A percentile compares a stretch with the other conserved stretches of the same genome.
Evolutionary conservation across 1,140 invertebrate species (phyloP).

Genomic region (Manduca sexta): DNA sequence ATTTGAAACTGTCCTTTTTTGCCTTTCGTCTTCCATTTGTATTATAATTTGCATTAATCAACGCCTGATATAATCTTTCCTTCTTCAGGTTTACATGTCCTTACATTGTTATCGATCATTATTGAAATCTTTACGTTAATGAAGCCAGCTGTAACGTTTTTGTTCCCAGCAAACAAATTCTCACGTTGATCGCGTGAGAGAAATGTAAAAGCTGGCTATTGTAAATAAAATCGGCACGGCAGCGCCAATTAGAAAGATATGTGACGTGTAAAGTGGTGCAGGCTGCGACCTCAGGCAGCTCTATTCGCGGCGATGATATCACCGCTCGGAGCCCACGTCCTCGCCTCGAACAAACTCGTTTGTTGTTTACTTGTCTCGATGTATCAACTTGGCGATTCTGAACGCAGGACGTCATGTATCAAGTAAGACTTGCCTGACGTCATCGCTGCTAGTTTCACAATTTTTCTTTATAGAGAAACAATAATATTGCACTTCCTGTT

Average conservation of each 20-base stretch:
- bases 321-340: constrained; percentile 52
- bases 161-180: neutral
- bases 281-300: constrained; percentile 47
- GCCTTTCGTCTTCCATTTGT: no score
- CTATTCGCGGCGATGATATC: constrained; percentile 65
- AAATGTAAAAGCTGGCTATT: constrained; percentile 30
- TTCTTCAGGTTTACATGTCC: no score
- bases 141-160: no score
- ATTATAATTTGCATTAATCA: no score
- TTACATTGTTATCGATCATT: no score
- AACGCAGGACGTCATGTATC: constrained; percentile 37
- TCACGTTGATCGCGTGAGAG: constrained; percentile 29
- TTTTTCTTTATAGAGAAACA: neutral
- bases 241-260: constrained; percentile 56
- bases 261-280: constrained; percentile 53
- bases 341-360: constrained; percentile 67
- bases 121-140: no score
- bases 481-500: neutral
- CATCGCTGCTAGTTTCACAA: constrained; percentile 17
- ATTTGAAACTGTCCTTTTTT: no score
- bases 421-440: constrained; percentile 41
- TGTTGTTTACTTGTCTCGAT: constrained; percentile 60
- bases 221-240: constrained; percentile 41
- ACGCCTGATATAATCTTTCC: no score
- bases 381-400: constrained; percentile 48